A percentile compares a stretch with the other conserved stretches of the same genome.
Conservation (phyloP, 2,888 invertebrate genomes). For the Orthonychiurus folsomi region DNA sequence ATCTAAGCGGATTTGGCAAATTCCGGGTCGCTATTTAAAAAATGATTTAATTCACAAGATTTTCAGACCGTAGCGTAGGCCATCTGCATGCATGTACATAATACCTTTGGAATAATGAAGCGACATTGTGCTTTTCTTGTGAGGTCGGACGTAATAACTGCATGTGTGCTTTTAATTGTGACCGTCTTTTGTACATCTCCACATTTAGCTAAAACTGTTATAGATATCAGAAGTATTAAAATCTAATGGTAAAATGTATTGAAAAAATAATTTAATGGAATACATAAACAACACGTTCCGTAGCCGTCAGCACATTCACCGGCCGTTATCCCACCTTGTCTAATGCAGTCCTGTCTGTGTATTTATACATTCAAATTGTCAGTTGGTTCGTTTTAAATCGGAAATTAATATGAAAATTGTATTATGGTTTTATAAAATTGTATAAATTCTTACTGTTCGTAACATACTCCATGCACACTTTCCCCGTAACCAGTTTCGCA, state of each 20-base stretch:
- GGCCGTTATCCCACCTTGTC: neutral
- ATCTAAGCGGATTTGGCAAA: neutral
- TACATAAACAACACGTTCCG: neutral
- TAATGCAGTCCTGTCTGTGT: neutral
- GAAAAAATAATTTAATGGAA: neutral
- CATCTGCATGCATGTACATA: neutral
- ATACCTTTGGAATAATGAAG: neutral
- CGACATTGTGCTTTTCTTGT: neutral
- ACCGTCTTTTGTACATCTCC: neutral
- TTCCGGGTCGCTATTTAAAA: neutral
- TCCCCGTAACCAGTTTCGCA: neutral
- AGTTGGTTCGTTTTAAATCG: too few species aligned
- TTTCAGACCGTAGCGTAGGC: neutral
- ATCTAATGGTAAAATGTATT: neutral
- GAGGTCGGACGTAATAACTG: neutral
- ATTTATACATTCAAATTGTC: too few species aligned
- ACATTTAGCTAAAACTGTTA: neutral
- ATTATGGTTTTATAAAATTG: neutral
- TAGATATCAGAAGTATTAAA: neutral
- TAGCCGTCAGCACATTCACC: neutral
- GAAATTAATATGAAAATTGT: neutral
- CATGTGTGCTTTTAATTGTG: neutral
- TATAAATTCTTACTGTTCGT: neutral
- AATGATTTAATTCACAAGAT: neutral
- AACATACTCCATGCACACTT: neutral